These are phyloP conservation scores for Minunthozetes semirufus DNA, from an alignment of 2,888 invertebrate genomes.

Conservation along the genomic window DNA sequence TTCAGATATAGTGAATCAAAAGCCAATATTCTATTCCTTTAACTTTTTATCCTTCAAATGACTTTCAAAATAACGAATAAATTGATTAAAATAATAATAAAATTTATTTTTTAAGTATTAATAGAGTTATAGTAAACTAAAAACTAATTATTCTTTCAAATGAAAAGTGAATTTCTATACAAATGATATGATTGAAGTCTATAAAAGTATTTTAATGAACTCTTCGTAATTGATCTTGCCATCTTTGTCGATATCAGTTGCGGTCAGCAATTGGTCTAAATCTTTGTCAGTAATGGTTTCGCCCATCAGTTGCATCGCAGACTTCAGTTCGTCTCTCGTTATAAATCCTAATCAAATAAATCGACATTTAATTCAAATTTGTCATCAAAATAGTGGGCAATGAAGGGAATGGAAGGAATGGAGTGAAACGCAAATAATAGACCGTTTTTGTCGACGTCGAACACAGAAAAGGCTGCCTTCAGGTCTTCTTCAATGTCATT, in stretches of 20 bases:
- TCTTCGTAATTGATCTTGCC: constrained; percentile 74
- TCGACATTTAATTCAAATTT: neutral
- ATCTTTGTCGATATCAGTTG: constrained; percentile 71
- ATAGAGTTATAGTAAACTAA: neutral
- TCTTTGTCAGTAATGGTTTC: constrained; percentile 68
- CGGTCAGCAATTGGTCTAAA: constrained; percentile 63
- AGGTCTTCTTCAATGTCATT: constrained; percentile 68
- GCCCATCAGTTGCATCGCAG: constrained; percentile 75
- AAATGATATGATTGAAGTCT: neutral
- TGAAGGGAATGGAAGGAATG: neutral
- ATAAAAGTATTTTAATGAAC: constrained; percentile 34
- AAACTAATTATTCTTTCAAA: neutral
- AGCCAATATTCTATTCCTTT: no score
- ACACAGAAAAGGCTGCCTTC: constrained; percentile 79
- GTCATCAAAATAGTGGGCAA: neutral
- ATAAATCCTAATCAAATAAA: constrained; percentile 56
- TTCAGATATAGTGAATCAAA: no score
- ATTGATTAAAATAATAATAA: no score
- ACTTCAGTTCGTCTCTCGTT: constrained; percentile 64
- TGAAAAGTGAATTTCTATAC: neutral
- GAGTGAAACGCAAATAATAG: neutral
- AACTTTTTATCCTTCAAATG: neutral
- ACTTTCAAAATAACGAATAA: neutral
- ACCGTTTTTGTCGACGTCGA: constrained; percentile 82
- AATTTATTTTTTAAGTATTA: neutral